Conservation (phyloP, 35 echinoderm and acorn worm species). For the Hemicentrotus pulcherrimus region DNA sequence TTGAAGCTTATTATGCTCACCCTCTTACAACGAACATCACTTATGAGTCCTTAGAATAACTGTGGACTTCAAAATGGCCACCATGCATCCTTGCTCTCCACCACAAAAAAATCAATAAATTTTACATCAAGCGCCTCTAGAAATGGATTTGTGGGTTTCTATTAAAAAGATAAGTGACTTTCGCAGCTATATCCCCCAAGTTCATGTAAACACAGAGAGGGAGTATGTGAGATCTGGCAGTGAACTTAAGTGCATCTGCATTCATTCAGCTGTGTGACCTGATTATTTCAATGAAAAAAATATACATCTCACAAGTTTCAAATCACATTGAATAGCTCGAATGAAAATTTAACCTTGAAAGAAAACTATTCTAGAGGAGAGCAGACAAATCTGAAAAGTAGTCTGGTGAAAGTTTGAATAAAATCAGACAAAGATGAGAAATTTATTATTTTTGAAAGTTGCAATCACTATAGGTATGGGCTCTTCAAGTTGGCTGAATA, state of each 20-base stretch:
- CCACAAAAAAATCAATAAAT: slow-evolving; percentile 12
- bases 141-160: neutral
- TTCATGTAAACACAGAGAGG: neutral
- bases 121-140: neutral
- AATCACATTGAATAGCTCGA: neutral
- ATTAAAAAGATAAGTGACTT: neutral
- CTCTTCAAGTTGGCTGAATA: too few relatives aligned
- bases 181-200: neutral
- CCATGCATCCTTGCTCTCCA: neutral
- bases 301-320: too few relatives aligned
- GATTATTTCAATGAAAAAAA: neutral
- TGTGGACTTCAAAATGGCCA: neutral
- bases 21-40: neutral
- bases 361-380: too few relatives aligned
- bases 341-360: too few relatives aligned
- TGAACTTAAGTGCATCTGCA: neutral
- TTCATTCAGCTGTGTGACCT: neutral
- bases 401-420: too few relatives aligned
- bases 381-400: too few relatives aligned
- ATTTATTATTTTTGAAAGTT: too few relatives aligned
- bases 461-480: too few relatives aligned
- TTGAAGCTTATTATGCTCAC: neutral
- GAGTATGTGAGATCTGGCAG: neutral
- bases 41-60: neutral
- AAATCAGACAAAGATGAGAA: too few relatives aligned